Percentiles rank a stretch among this genome's conserved stretches.
These are phyloP conservation scores for Psittacula echo DNA, from an alignment of 2,797 vertebrate genomes.

Conservation along the genomic window DNA sequence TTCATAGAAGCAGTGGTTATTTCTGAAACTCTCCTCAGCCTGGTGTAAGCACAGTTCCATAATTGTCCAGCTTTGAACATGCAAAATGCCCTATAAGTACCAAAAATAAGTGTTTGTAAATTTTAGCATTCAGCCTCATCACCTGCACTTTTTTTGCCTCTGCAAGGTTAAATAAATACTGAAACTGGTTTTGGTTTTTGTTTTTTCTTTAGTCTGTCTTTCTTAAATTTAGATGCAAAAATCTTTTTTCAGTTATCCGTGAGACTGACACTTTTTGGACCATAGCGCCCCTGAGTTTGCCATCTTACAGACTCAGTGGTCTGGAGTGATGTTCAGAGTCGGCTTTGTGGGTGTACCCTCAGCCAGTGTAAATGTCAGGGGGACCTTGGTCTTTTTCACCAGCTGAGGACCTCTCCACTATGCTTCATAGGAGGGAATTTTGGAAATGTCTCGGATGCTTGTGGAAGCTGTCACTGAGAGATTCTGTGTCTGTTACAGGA, in stretches of 20 bases:
- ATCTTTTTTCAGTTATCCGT: background rate
- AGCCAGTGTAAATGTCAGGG: background rate
- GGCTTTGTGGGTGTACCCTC: background rate
- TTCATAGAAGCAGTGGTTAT: background rate
- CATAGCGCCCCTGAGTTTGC: background rate
- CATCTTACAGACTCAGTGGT: background rate
- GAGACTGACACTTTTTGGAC: background rate
- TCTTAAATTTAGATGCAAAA: background rate
- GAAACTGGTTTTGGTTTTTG: background rate
- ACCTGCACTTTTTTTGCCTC: background rate
- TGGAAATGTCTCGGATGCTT: background rate
- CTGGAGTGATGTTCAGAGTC: background rate
- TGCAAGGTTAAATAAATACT: background rate
- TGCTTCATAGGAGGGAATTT: background rate
- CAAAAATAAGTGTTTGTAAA: background rate
- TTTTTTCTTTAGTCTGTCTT: background rate
- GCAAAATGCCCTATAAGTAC: background rate
- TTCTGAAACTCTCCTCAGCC: slow-evolving; percentile 32
- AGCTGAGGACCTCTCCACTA: background rate
- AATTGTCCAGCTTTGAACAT: background rate
- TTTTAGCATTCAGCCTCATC: background rate
- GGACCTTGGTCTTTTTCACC: background rate
- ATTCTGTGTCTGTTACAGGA: slow-evolving; percentile 80
- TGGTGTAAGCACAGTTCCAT: background rate
- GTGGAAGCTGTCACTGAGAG: background rate